Conservation (phyloP, 2,888 invertebrate species). For the Xiphydria camelus region DNA sequence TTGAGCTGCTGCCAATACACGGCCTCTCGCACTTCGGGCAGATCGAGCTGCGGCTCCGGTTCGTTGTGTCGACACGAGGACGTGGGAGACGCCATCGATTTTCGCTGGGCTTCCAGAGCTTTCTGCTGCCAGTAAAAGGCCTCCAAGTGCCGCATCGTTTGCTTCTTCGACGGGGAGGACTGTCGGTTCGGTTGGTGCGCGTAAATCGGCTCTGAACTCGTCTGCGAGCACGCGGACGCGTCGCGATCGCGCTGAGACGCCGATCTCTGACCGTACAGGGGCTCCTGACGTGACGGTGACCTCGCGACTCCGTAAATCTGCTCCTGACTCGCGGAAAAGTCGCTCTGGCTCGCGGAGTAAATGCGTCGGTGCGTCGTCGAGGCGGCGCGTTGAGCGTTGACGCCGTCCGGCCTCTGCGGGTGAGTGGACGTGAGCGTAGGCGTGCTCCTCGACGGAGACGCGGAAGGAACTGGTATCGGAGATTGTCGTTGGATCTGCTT, state of each 20-base stretch:
- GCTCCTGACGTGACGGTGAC: conserved; percentile 19
- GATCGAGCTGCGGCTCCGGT: conserved; percentile 23
- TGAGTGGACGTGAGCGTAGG: too few relatives aligned
- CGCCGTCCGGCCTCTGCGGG: conserved; percentile 20
- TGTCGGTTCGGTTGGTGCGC: conserved; percentile 24
- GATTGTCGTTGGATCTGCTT: too few relatives aligned
- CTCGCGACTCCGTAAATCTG: not conserved
- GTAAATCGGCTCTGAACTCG: conserved; percentile 31
- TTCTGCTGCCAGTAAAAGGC: conserved; percentile 54
- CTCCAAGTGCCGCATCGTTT: conserved; percentile 49
- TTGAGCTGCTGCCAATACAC: conserved; percentile 73
- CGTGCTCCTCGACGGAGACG: too few relatives aligned
- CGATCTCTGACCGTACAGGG: conserved; percentile 17
- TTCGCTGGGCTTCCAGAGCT: conserved; percentile 44
- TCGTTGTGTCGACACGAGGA: conserved; percentile 19
- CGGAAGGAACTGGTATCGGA: too few relatives aligned
- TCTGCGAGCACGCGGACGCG: too few relatives aligned
- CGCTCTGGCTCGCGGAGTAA: conserved; percentile 13
- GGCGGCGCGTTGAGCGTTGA: conserved; percentile 17
- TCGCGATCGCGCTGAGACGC: not conserved
- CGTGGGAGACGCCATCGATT: conserved; percentile 25
- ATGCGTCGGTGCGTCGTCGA: conserved; percentile 10
- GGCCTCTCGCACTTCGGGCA: conserved; percentile 60
- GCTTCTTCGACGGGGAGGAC: conserved; percentile 44
- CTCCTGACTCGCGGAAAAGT: conserved; percentile 8